Evolutionary conservation across 2,888 invertebrate species (phyloP), one percentile per base, ranked within the genome.

Genomic region (Clostera curtula): DNA sequence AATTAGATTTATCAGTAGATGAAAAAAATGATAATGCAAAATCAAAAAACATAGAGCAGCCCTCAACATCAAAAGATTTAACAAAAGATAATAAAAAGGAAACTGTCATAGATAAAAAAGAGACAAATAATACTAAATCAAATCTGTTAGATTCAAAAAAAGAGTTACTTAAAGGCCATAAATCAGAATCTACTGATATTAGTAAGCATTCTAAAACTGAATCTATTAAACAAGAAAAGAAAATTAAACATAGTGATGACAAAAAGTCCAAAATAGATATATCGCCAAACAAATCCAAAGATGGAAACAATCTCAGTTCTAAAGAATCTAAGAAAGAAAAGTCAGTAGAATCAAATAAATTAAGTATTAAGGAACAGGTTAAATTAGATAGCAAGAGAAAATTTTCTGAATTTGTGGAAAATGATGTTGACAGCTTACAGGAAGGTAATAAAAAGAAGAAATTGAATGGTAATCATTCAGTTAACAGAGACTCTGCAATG

Each of bases 351-450:
- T n/a, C 11, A 25, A 5, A n/a, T 25, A 4, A 24, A 1, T 10
- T 24, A 29, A 19, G 23, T 24, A 21, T 20, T 18, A 21, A 29
- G 17, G 11, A 42, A 18, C 24, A 4, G 37, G 35, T 43, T 2
- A 54, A 49, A 34, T 56, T 50, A 13, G 51, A 52, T 9, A 57
- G 53, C 13, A 65, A 63, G 48, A 51, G 66, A 15, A 68, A 67
- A 33, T 67, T 65, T 52, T 30, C 57, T 5, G 60, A 73, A 35
- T 79, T 82, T 37, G 38, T 73, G 24, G 66, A 67, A 2, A 29
- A 25, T 30, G 41, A 43, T 9, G 13, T 15, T 13, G 15, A 11
- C 12, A 27, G 27, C 25, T 25, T 35, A 22, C 33, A 45, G 16
- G 33, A 43, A 25, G 37, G 27, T 3, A 43, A 27, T 19, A 58